Conservation (phyloP, 1,140 invertebrate species). For the Magallana gigas region DNA sequence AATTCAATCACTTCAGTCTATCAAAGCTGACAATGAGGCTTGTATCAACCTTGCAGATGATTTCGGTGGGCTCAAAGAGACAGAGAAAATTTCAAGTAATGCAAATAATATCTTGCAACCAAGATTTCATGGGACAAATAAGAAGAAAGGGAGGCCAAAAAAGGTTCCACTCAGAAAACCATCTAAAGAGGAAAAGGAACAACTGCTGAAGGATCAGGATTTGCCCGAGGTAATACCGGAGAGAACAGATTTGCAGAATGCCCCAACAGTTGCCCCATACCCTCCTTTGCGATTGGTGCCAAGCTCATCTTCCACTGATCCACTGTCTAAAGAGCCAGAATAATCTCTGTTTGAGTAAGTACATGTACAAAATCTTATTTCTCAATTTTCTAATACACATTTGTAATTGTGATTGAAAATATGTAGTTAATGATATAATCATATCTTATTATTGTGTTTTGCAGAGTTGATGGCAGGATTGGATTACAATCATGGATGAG, state of each 20-base stretch:
- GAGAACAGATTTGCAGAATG: not conserved
- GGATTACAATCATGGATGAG: slow-evolving; percentile 1
- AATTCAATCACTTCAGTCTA: slow-evolving; percentile 8
- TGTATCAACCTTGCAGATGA: not conserved
- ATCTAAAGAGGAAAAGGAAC: not conserved
- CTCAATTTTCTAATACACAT: not conserved
- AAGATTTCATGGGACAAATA: no score
- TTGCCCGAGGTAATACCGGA: not conserved
- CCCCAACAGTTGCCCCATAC: slow-evolving; percentile 1
- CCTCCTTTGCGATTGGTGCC: not conserved
- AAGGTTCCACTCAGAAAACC: no score
- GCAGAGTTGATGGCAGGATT: not conserved
- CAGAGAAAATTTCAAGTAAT: not conserved
- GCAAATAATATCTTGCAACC: slow-evolving; percentile 29
- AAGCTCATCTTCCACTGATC: not conserved
- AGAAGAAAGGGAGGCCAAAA: no score
- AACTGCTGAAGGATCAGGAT: not conserved
- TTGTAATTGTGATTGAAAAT: not conserved
- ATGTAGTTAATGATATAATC: not conserved
- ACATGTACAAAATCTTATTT: not conserved
- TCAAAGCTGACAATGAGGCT: slow-evolving; percentile 17
- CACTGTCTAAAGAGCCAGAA: not conserved
- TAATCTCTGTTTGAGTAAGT: not conserved
- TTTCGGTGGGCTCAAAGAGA: not conserved
- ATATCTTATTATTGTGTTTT: not conserved